Base-by-base conservation (phyloP, 2,113 vertebrate genomes). In the Otus sunia region DNA sequence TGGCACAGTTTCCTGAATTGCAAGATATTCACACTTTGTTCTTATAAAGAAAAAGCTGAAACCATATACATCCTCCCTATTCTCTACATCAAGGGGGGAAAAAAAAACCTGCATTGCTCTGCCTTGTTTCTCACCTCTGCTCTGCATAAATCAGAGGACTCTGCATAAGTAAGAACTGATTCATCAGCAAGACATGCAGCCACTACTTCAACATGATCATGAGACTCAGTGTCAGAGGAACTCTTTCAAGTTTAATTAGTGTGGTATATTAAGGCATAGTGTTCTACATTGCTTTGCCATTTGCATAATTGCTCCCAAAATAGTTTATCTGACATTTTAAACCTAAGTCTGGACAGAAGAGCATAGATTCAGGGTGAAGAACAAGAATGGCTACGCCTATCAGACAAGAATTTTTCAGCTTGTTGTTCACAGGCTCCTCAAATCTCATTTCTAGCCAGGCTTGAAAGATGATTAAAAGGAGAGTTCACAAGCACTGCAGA, bases 231-330 rank as follows among this genome's bases (percentile, higher is more conserved):
- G 75, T 85, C 93, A 95, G 77, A 81, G 36, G 20, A 32, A 32
- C 36, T 86, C 76, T 92, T 67, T 91, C 53, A 93, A 78, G 58
- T 79, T 93, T 92, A 96, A 96, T 96, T 90, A 91, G 60, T 2
- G 1, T 93, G 90, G 81, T 85, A 84, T 94, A 95, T 85, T 90
- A 95, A 94, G 66, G 71, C 62, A 81, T 16, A 27, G 34, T 63
- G 68, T 18, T 96, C 62, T 68, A 45, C 43, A 90, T n/a, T 56
- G 25, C 86, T 67, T 59, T 84, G n/a, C 43, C 88, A 71, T 94
- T 92, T 94, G 93, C 81, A 58, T 94, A 94, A 96, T 15, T 79
- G 78, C 85, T 86, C 77, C 3, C 2, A 60, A 37, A 88, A 26
- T 69, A 76, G 77, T 22, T 5, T 92, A 95, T 91, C 79, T 94